Conservation (phyloP, 2,797 vertebrate species). For the Simalia tracyae region DNA sequence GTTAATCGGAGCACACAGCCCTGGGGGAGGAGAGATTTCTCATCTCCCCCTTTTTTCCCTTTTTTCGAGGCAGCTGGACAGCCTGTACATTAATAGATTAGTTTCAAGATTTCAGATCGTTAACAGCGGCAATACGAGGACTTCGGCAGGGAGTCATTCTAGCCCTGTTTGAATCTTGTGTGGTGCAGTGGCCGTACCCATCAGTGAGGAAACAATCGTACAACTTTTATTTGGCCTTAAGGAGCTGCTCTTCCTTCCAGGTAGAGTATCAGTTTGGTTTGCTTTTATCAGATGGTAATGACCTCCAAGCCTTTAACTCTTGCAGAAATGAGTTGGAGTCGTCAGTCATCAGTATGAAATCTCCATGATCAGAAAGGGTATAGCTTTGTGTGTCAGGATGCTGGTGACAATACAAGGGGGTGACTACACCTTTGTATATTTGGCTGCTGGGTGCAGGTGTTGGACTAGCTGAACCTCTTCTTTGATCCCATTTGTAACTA, state of each 20-base stretch:
- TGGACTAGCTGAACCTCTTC: neutral
- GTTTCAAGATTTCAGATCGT: conserved; percentile 51
- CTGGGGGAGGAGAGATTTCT: conserved; percentile 2
- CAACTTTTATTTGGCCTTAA: neutral
- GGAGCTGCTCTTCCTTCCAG: conserved; percentile 5
- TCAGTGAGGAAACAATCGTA: neutral
- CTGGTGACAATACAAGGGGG: neutral
- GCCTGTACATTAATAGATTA: conserved; percentile 63
- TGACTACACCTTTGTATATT: neutral
- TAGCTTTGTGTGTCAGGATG: neutral
- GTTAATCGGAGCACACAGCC: conserved; percentile 43
- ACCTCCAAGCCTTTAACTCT: neutral
- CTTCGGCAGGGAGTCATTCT: conserved; percentile 20
- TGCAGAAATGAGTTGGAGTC: no score
- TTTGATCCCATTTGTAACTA: neutral
- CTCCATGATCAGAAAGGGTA: neutral
- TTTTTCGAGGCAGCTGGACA: conserved; percentile 57
- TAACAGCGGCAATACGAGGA: neutral
- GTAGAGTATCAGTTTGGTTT: conserved; percentile 32
- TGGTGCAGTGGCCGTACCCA: neutral
- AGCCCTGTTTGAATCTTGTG: conserved; percentile 28
- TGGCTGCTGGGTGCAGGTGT: neutral
- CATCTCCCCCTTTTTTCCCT: conserved; percentile 35
- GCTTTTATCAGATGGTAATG: neutral
- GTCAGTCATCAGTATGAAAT: neutral